Evolutionary conservation across 2,797 vertebrate species (phyloP), one percentile per base, ranked within the genome.

Genomic region (Echiichthys vipera): DNA sequence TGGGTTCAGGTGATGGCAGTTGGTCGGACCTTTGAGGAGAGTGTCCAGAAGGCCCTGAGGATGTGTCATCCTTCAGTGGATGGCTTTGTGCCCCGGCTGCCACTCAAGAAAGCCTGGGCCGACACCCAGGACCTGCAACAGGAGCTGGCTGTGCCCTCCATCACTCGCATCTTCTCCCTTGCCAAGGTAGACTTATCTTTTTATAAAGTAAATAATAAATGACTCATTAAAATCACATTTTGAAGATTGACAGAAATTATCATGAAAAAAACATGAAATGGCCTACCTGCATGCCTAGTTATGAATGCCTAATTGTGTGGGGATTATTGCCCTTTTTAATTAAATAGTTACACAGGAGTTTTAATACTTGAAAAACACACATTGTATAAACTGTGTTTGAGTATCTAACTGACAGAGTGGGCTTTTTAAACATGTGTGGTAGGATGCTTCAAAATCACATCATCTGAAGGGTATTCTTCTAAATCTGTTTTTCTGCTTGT

Each of bases 51-150:
- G 84, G 97, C 97, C 61, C 89, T 99, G 78, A 93, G 97, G 73
- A 98, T 99, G 97, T 98, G 97, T 78, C 96, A 98, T 80, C 96
- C 97, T 0, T 97, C 97, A 2, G 93, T 97, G 47, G 96, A 96
- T 53, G 97, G 97, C 54, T 99, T 98, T 65, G 90, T 95, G 54
- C 84, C 97, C 9, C 90, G 68, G 25, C 95, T 98, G 79, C 97
- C 97, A 17, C 92, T 98, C 92, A 97, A 95, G 74, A 97, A 95
- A 93, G 89, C 94, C 54, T 99, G 97, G 97, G 83, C 93, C 0
- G 71, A 89, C 27, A 56, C 77, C 5, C 42, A 90, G 8, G 94
- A 98, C 88, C 92, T 98, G 77, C 91, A 84, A 55, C 95, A 92
- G 78, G 96, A 98, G 71, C 92, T 99, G 49, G 93, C 94, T 2